phyloP scores from a whole-genome alignment of 2,113 vertebrate species.

The Macquaria australasica region DNA sequence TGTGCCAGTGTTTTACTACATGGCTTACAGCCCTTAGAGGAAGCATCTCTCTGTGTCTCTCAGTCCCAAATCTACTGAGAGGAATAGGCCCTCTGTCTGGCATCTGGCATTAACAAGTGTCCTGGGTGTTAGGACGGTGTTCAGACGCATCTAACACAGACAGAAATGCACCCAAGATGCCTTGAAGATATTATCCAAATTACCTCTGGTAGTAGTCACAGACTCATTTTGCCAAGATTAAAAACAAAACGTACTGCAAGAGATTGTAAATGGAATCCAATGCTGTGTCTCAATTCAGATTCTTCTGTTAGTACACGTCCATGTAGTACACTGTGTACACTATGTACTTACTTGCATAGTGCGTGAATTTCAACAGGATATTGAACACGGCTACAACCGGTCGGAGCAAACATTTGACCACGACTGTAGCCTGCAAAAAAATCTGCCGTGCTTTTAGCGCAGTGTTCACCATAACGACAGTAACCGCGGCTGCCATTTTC shows the following conservation, averaged over 20 bases:
- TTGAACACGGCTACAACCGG: no score
- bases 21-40: slow-evolving; percentile 38
- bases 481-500: no score
- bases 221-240: slow-evolving; percentile 7
- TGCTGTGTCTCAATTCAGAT: no score
- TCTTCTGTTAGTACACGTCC: no score
- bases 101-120: slow-evolving; percentile 64
- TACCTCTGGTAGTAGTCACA: not conserved
- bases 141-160: slow-evolving; percentile 20
- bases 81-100: slow-evolving; percentile 45
- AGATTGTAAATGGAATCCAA: not conserved
- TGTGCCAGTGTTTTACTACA: slow-evolving; percentile 50
- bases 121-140: slow-evolving; percentile 40
- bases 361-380: no score
- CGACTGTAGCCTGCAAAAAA: no score
- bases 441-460: no score
- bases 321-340: no score
- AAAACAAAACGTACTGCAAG: slow-evolving; percentile 2
- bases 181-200: slow-evolving; percentile 7
- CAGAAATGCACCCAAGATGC: slow-evolving; percentile 11
- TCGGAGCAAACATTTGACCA: no score
- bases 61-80: slow-evolving; percentile 48
- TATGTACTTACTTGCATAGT: no score
- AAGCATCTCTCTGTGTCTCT: slow-evolving; percentile 20
- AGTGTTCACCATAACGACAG: no score